Evolutionary conservation across 2,888 invertebrate species (phyloP).

Genomic region (Ramazzottius varieornatus): DNA sequence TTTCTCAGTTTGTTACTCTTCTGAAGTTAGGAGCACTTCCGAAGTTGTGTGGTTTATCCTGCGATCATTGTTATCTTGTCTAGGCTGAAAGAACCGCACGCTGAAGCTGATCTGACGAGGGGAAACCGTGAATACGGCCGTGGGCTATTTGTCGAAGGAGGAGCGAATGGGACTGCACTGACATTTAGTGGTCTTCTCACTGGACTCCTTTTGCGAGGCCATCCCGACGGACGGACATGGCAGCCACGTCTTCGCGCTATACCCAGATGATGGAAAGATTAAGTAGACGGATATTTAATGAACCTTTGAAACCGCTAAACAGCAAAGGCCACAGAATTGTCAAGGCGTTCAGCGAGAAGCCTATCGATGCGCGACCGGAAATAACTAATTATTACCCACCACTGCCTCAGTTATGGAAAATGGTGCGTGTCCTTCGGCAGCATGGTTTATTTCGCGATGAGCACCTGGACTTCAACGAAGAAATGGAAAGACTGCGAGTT

Average conservation of each 20-base stretch:
- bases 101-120: no score
- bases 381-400: background rate
- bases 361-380: background rate
- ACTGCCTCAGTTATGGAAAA: background rate
- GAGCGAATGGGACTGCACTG: no score
- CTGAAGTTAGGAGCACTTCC: no score
- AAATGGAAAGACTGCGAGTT: constrained; percentile 6
- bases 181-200: no score
- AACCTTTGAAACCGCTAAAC: background rate
- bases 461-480: constrained; percentile 9
- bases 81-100: no score
- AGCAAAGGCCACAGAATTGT: background rate
- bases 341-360: background rate
- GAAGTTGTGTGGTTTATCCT: no score
- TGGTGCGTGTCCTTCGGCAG: constrained; percentile 4
- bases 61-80: no score
- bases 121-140: no score
- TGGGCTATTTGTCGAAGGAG: no score
- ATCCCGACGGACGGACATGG: no score
- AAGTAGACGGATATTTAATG: background rate
- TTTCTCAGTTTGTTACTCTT: no score
- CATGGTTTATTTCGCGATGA: constrained; percentile 9
- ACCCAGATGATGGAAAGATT: background rate
- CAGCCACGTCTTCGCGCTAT: background rate
- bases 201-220: no score